phyloP scores from a whole-genome alignment of 2,888 invertebrate species.

The Drosophila mimetica region DNA sequence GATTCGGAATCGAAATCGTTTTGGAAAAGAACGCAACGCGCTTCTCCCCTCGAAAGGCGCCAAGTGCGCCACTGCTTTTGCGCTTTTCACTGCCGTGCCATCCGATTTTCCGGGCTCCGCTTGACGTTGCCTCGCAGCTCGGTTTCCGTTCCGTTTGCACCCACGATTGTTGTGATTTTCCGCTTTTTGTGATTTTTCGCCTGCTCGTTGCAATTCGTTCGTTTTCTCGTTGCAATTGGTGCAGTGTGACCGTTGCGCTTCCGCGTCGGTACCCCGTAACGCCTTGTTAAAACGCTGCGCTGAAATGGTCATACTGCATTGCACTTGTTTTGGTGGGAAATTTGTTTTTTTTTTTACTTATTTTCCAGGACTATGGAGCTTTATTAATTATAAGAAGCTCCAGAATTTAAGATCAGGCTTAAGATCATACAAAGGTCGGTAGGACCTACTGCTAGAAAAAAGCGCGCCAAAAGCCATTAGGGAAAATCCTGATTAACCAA shows the following conservation, averaged over 20 bases:
- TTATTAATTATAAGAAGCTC: too few relatives aligned
- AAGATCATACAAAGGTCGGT: too few relatives aligned
- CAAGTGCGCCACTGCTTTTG: slow-evolving; percentile 43
- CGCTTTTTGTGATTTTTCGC: slow-evolving; percentile 64
- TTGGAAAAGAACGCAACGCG: slow-evolving; percentile 75
- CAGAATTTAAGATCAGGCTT: too few relatives aligned
- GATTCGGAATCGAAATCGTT: slow-evolving; percentile 46
- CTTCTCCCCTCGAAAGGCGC: slow-evolving; percentile 64
- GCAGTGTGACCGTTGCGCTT: neutral
- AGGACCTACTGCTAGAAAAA: too few relatives aligned
- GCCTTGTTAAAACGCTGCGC: neutral
- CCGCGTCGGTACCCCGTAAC: neutral
- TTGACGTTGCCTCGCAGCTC: slow-evolving; percentile 5
- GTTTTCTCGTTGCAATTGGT: slow-evolving; percentile 60
- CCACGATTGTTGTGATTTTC: slow-evolving; percentile 40
- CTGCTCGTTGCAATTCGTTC: slow-evolving; percentile 53
- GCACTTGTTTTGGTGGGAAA: neutral
- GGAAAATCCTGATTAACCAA: too few relatives aligned
- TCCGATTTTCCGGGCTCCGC: slow-evolving; percentile 15
- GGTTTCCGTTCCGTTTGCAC: slow-evolving; percentile 18
- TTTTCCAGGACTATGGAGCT: too few relatives aligned
- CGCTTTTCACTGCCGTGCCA: slow-evolving; percentile 21
- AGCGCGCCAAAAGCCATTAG: too few relatives aligned
- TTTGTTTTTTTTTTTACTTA: too few relatives aligned
- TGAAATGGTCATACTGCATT: neutral